Base-by-base conservation (phyloP, 2,888 invertebrate genomes). In the Drosophila aldrichi region DNA sequence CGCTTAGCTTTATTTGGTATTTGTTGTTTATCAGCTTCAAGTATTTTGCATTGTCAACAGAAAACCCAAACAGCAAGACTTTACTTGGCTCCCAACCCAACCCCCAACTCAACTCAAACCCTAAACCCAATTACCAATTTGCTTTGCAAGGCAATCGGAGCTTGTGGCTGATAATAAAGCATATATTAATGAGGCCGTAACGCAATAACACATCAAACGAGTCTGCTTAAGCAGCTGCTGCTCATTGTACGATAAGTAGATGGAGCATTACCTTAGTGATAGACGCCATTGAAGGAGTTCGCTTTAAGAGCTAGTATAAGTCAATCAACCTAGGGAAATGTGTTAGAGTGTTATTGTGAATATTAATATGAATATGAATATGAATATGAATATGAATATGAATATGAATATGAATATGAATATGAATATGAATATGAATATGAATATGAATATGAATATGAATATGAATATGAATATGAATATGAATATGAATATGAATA, bases 1-100 rank as follows among this genome's bases (percentile, higher is more conserved):
- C 56, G 74, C 79, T 79, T 79, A 74, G 64, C 60, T 55, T 68
- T 70, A 68, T 75, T 70, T 38, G 25, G 20, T 38, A 58, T 58
- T 78, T 49, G 36, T 55, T 64, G 63, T 66, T 63, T 49, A 49
- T 60, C 54, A 48, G 43, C 65, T 49, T 18, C 18, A 29, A 61
- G 60, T 58, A 61, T 58, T 57, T 74, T 34, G 34, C 49, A 65
- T 51, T 72, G 54, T 48, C 58, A 73, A 65, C 51, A 64, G 57
- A 20, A 51, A 48, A 12, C 48, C 18, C 10, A 32, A 49, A 32
- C 18, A 49, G 12, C 32, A 49, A 49, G 48, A 7, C 22, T 62
- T 55, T 41, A 18, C 34, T 18, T 18, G 43, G 48, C 29, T 32
- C 4, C 25, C 16, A 44, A 6, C 43, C 2, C 20, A 18, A 9